A percentile compares a stretch with the other conserved stretches of the same genome.
phyloP scores from a whole-genome alignment of 2,797 vertebrate species.

The Falco columbarius region DNA sequence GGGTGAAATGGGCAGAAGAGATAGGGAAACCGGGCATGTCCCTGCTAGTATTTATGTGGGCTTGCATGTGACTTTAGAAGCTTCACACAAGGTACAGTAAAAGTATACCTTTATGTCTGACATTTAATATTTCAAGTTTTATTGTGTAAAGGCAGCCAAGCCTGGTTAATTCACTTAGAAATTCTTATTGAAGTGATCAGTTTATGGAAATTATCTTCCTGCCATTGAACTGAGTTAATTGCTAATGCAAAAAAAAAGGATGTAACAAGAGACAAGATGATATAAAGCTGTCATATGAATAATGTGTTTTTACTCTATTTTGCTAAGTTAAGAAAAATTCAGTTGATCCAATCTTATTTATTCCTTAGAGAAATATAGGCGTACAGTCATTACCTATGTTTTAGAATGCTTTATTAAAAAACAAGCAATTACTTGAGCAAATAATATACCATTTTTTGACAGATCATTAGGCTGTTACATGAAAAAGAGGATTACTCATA shows the following conservation, averaged over 20 bases:
- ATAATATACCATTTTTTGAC: background rate
- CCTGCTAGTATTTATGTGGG: background rate
- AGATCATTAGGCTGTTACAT: background rate
- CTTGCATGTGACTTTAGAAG: background rate
- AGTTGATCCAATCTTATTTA: background rate
- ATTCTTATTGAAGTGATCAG: background rate
- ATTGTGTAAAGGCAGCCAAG: background rate
- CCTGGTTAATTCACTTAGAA: background rate
- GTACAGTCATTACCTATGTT: background rate
- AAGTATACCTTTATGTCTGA: background rate
- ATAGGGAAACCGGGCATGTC: background rate
- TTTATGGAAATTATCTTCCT: background rate
- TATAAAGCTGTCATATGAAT: background rate
- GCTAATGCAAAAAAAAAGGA: background rate
- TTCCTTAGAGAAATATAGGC: background rate
- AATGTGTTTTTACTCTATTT: background rate
- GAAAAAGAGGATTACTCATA: background rate
- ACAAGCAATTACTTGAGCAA: background rate
- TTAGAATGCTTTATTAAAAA: background rate
- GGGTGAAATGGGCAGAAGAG: background rate
- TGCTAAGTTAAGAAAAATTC: background rate
- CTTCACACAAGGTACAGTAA: background rate
- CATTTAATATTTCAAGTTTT: background rate
- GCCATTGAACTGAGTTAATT: background rate
- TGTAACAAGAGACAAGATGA: background rate